These are phyloP conservation scores for Corynorhinus townsendii DNA, from an alignment of 2,113 vertebrate genomes.

Conservation along the genomic window DNA sequence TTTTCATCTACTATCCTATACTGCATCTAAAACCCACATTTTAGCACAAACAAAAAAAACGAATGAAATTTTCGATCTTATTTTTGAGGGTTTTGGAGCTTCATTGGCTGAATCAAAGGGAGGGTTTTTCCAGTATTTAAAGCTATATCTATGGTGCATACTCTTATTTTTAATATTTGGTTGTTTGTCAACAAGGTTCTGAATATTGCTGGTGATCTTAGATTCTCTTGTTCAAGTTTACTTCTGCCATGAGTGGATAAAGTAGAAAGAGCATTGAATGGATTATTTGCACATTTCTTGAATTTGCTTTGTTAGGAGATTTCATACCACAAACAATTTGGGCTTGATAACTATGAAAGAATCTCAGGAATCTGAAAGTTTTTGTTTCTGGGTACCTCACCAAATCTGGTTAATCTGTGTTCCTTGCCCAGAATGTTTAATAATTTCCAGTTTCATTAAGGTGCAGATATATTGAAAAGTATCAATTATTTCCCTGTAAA, in stretches of 20 bases:
- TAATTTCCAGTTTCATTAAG: conserved; percentile 24
- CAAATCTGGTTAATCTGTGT: background rate
- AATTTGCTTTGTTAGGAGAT: conserved; percentile 50
- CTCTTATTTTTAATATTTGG: conserved; percentile 19
- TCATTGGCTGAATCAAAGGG: background rate
- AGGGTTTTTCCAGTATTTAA: background rate
- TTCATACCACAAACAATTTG: conserved; percentile 44
- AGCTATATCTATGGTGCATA: background rate
- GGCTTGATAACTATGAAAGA: conserved; percentile 32
- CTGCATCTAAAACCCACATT: conserved; percentile 36
- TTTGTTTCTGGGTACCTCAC: background rate
- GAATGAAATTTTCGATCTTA: background rate
- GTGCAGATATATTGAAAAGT: background rate
- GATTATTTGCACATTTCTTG: conserved; percentile 31
- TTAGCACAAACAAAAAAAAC: background rate
- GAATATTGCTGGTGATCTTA: conserved; percentile 33
- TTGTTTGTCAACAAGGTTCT: background rate
- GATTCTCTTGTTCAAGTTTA: conserved; percentile 8
- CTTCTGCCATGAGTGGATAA: background rate
- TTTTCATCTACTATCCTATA: conserved; percentile 32
- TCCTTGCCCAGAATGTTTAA: background rate
- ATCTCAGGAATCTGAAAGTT: conserved; percentile 43
- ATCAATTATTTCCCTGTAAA: conserved; percentile 44
- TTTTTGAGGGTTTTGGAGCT: background rate
- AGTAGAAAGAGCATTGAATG: background rate